A percentile compares a stretch with the other conserved stretches of the same genome.
These are phyloP conservation scores for Portunus trituberculatus DNA, from an alignment of 1,140 invertebrate species.

Conservation along the genomic window DNA sequence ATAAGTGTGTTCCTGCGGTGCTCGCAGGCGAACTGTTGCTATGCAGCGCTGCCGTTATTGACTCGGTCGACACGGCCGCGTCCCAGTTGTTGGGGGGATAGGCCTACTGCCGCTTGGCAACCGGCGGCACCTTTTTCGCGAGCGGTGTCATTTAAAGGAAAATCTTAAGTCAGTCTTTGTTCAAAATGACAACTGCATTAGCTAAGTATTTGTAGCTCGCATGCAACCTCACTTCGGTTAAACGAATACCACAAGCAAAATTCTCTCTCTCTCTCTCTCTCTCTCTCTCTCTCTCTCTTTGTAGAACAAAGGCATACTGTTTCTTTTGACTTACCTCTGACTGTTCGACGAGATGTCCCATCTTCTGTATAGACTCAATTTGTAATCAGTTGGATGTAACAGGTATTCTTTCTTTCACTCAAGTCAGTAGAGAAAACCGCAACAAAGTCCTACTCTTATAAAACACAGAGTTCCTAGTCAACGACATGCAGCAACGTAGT, in stretches of 20 bases:
- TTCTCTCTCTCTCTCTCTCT: constrained; percentile 12
- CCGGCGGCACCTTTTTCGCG: not conserved
- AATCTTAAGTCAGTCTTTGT: not conserved
- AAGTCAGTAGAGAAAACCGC: not conserved
- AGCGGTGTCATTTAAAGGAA: not conserved
- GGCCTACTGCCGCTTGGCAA: constrained; percentile 51
- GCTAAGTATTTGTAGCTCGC: not conserved
- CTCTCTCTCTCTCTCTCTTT: constrained; percentile 4
- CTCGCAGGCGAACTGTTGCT: constrained; percentile 50
- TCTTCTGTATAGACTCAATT: not conserved
- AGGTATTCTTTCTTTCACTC: constrained; percentile 17
- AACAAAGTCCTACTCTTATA: not conserved
- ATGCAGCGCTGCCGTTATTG: constrained; percentile 66
- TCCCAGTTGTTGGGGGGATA: constrained; percentile 39
- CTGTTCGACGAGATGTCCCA: constrained; percentile 65
- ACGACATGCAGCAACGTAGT: not conserved
- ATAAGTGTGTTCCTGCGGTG: not conserved
- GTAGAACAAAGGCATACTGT: not conserved
- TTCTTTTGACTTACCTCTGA: constrained; percentile 49
- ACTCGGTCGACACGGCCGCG: constrained; percentile 33
- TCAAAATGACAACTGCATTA: not conserved
- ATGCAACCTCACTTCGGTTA: not conserved
- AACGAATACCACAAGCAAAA: not conserved
- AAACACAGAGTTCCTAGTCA: not conserved
- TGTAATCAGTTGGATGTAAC: constrained; percentile 25